Percentiles rank a stretch among this genome's conserved stretches.
phyloP scores from a whole-genome alignment of 2,113 vertebrate genomes.

The Tachysurus vachellii region DNA sequence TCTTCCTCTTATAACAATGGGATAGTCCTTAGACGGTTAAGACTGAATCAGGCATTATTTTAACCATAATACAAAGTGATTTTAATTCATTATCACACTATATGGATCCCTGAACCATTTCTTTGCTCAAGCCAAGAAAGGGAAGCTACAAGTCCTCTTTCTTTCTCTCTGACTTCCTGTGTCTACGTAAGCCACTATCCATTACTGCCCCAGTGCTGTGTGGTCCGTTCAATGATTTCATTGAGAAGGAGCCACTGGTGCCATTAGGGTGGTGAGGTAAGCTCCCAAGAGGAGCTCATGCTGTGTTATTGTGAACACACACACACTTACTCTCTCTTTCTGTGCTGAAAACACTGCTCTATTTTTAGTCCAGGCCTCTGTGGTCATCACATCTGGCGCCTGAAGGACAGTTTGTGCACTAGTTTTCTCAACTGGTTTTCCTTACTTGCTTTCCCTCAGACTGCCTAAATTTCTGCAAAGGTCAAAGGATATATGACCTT shows the following conservation, averaged over 20 bases:
- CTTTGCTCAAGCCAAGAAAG: neutral
- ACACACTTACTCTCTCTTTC: constrained; percentile 64
- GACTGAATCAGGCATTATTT: neutral
- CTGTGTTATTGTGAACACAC: constrained; percentile 55
- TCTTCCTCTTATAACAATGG: no score
- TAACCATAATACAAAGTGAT: neutral
- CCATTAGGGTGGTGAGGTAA: constrained; percentile 77
- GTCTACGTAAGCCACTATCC: constrained; percentile 37
- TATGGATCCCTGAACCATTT: neutral
- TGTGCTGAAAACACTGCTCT: constrained; percentile 74
- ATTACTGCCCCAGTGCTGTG: constrained; percentile 54
- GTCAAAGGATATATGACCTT: constrained; percentile 26
- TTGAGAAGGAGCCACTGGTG: constrained; percentile 71
- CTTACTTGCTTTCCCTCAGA: constrained; percentile 14
- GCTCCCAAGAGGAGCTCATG: constrained; percentile 62
- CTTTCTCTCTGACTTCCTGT: constrained; percentile 33
- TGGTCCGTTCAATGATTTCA: constrained; percentile 74
- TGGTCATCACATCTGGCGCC: constrained; percentile 81
- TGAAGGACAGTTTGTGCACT: constrained; percentile 62
- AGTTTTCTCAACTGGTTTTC: constrained; percentile 59
- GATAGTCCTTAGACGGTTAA: no score
- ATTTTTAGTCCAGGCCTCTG: constrained; percentile 77
- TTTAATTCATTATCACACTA: neutral
- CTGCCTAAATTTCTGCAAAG: constrained; percentile 18
- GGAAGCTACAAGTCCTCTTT: neutral